Conservation (phyloP, 1,140 invertebrate genomes). For the Vollenhovia emeryi region DNA sequence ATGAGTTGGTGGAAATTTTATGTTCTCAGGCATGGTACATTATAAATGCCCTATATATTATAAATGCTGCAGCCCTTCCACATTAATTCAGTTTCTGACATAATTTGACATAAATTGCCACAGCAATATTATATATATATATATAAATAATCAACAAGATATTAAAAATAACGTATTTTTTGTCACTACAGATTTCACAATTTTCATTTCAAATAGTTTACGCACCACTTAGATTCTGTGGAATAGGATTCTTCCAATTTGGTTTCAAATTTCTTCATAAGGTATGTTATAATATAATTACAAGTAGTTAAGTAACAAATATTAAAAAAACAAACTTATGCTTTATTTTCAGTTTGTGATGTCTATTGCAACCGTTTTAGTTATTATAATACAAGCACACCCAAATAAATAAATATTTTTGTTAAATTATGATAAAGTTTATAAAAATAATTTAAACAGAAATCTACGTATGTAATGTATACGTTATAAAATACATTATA, state of each 20-base stretch:
- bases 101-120: too few relatives aligned
- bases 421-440: neutral
- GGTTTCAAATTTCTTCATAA: neutral
- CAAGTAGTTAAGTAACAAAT: too few relatives aligned
- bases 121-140: too few relatives aligned
- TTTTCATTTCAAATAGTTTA: neutral
- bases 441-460: neutral
- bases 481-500: neutral
- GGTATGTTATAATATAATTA: neutral
- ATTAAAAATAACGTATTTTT: neutral
- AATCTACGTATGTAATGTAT: neutral
- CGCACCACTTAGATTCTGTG: neutral
- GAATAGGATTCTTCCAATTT: conserved; percentile 30
- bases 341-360: neutral
- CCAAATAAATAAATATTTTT: neutral
- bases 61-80: too few relatives aligned
- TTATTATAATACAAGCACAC: neutral
- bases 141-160: neutral
- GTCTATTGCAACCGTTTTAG: neutral
- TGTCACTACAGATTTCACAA: neutral
- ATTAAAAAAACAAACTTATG: neutral
- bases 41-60: too few relatives aligned
- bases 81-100: too few relatives aligned
- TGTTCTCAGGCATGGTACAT: too few relatives aligned
- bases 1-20: too few relatives aligned